Evolutionary conservation across 2,113 vertebrate genomes (phyloP).

Genomic region (Callorhinus ursinus): DNA sequence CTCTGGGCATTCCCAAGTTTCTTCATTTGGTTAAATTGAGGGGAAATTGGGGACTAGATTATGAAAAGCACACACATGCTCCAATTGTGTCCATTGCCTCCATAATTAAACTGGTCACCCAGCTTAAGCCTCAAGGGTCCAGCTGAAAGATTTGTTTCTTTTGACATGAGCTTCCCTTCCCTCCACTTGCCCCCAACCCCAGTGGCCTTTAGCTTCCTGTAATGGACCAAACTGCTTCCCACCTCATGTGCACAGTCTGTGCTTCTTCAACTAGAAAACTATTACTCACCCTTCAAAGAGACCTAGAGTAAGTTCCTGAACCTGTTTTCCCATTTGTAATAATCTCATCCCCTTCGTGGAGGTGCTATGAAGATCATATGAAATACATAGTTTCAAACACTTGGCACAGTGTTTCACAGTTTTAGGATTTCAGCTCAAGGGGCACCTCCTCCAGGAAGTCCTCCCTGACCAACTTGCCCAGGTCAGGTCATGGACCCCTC

Average conservation of each 20-base stretch:
- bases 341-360: background rate
- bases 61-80: background rate
- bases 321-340: background rate
- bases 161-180: background rate
- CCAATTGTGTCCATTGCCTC: background rate
- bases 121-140: background rate
- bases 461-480: background rate
- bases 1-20: background rate
- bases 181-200: background rate
- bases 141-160: background rate
- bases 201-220: background rate
- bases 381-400: background rate
- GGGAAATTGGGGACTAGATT: background rate
- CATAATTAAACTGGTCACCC: background rate
- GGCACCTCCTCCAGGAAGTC: background rate
- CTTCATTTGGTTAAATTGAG: background rate
- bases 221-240: background rate
- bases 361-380: background rate
- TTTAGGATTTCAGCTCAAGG: background rate
- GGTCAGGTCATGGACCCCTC: background rate
- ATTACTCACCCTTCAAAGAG: background rate
- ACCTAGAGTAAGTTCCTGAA: background rate
- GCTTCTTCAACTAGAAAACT: background rate
- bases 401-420: background rate
- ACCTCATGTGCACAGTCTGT: background rate